These are phyloP conservation scores for Macrosiphum euphorbiae DNA, from an alignment of 2,888 invertebrate genomes.

Conservation along the genomic window DNA sequence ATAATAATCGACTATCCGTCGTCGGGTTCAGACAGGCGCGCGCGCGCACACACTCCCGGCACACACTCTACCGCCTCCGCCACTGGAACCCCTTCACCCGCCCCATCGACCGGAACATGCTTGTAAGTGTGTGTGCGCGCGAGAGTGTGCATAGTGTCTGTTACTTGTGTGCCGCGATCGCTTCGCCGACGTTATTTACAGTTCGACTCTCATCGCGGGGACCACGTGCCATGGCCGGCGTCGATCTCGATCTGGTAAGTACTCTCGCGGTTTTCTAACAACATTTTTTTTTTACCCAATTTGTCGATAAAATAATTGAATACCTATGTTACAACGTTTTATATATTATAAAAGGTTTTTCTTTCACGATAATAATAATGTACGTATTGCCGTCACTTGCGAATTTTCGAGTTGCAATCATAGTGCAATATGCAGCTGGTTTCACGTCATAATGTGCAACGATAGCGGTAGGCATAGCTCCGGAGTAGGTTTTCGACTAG, in stretches of 20 bases:
- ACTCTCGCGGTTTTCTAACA: background rate
- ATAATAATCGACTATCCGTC: background rate
- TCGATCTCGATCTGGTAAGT: conserved; percentile 50
- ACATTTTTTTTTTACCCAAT: no score
- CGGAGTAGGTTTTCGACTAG: background rate
- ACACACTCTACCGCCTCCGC: background rate
- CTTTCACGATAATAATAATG: background rate
- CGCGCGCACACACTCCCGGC: background rate
- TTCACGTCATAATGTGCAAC: no score
- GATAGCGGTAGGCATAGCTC: background rate
- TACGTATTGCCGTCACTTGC: background rate
- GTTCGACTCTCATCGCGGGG: conserved; percentile 51
- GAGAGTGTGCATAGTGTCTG: background rate
- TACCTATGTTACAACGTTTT: background rate
- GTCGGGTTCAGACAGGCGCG: background rate
- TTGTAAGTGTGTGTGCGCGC: background rate
- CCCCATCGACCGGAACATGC: background rate
- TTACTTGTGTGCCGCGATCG: conserved; percentile 32
- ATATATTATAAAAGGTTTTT: background rate
- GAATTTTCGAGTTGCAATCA: background rate
- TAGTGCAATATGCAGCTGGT: no score
- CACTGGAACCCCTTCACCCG: background rate
- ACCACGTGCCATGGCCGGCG: conserved; percentile 36
- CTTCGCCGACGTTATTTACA: conserved; percentile 45
- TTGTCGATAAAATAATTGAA: no score